These are phyloP conservation scores for Rhizoglyphus robini DNA, from an alignment of 1,140 invertebrate genomes.

Conservation along the genomic window DNA sequence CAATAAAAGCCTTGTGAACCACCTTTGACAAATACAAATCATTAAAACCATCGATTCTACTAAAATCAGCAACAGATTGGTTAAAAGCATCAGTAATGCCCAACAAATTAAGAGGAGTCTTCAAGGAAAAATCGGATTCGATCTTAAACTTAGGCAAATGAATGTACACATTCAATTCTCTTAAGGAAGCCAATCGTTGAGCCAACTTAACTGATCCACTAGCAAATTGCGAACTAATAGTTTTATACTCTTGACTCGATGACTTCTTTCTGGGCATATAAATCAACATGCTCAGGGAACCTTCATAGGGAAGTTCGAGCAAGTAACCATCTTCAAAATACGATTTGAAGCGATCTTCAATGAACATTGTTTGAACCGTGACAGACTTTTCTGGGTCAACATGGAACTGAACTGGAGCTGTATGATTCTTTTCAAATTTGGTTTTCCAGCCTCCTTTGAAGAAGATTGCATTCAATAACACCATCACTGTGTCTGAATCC, in stretches of 20 bases:
- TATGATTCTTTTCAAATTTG: too few species aligned
- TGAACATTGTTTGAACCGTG: neutral
- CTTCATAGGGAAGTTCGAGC: neutral
- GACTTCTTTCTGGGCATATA: too few species aligned
- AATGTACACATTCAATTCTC: too few species aligned
- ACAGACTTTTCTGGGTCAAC: neutral
- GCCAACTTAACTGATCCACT: too few species aligned
- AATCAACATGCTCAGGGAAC: neutral
- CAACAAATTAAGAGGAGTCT: neutral
- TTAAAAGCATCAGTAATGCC: constrained; percentile 16
- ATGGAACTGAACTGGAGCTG: too few species aligned
- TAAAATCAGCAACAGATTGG: neutral
- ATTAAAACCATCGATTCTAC: neutral
- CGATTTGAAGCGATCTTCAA: neutral
- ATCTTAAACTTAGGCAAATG: too few species aligned
- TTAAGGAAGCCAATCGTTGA: too few species aligned
- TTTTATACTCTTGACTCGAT: too few species aligned
- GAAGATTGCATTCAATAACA: constrained; percentile 68
- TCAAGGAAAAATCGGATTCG: too few species aligned
- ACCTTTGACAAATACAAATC: constrained; percentile 20
- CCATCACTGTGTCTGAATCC: constrained; percentile 31
- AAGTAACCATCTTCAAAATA: neutral
- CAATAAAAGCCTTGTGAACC: constrained; percentile 35
- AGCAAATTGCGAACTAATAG: too few species aligned
- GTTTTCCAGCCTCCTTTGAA: constrained; percentile 60